phyloP scores from a whole-genome alignment of 2,113 vertebrate species.

The Epinephelus cyanopodus region DNA sequence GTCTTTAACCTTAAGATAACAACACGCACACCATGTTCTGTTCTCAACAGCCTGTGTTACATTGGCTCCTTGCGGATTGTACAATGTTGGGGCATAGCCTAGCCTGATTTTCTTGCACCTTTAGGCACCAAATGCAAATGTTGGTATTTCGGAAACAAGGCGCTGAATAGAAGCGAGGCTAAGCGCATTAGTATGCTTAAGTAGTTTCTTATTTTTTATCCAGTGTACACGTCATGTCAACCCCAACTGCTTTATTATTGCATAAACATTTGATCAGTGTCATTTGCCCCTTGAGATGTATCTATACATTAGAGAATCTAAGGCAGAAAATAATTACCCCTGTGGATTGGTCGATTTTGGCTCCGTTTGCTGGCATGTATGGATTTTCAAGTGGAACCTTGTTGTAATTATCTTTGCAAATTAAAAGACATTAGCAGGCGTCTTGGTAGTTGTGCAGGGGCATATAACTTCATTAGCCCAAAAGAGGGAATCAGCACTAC shows the following conservation, averaged over 20 bases:
- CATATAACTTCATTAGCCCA: slow-evolving; percentile 79
- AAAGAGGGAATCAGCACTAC: slow-evolving; percentile 73
- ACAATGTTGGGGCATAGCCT: slow-evolving; percentile 23
- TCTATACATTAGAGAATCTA: slow-evolving; percentile 50
- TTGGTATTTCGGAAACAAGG: slow-evolving; percentile 60
- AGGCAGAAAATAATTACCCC: slow-evolving; percentile 61
- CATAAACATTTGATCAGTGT: slow-evolving; percentile 53
- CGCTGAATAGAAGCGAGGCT: slow-evolving; percentile 5
- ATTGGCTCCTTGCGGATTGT: slow-evolving; percentile 43
- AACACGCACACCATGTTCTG: slow-evolving; percentile 29
- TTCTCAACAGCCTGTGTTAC: slow-evolving; percentile 19
- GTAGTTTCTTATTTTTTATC: slow-evolving; percentile 63
- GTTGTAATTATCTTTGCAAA: slow-evolving; percentile 84
- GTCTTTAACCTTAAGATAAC: slow-evolving; percentile 54
- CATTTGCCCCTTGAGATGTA: slow-evolving; percentile 54
- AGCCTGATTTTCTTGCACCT: slow-evolving; percentile 34
- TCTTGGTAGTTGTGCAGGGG: slow-evolving; percentile 68
- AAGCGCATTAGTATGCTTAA: slow-evolving; percentile 59
- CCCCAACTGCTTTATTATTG: slow-evolving; percentile 55
- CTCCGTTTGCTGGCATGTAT: slow-evolving; percentile 66
- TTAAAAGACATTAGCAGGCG: slow-evolving; percentile 80
- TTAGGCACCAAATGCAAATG: slow-evolving; percentile 67
- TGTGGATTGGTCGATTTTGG: slow-evolving; percentile 62
- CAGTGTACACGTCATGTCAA: slow-evolving; percentile 48
- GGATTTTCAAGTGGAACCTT: slow-evolving; percentile 76